phyloP scores from a whole-genome alignment of 1,140 invertebrate genomes.

The Drosophila bifasciata region DNA sequence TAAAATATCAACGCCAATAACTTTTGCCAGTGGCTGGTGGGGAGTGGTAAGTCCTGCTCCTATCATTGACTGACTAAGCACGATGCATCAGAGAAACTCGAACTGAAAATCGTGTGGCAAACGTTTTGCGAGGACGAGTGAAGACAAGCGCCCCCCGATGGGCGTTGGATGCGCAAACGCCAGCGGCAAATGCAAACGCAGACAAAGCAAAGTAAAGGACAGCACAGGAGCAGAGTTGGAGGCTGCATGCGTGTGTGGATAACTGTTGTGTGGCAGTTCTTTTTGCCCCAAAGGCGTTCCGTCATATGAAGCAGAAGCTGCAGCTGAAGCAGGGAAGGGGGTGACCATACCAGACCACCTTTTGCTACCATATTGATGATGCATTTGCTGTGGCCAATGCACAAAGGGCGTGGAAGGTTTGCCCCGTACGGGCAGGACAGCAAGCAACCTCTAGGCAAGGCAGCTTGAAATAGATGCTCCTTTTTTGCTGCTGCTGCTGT shows the following conservation, averaged over 20 bases:
- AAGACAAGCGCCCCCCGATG: slow-evolving; percentile 17
- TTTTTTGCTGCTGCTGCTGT: slow-evolving; percentile 44
- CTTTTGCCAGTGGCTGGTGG: slow-evolving; percentile 35
- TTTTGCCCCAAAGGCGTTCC: slow-evolving; percentile 43
- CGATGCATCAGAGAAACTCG: slow-evolving; percentile 40
- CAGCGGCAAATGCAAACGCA: slow-evolving; percentile 43
- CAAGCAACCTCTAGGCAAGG: slow-evolving; percentile 15
- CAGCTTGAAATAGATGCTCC: slow-evolving; percentile 37
- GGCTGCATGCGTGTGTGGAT: slow-evolving; percentile 43
- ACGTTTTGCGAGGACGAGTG: slow-evolving; percentile 13
- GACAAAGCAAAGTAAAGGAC: slow-evolving; percentile 45
- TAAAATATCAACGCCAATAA: slow-evolving; percentile 63
- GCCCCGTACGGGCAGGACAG: slow-evolving; percentile 19
- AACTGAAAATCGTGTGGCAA: slow-evolving; percentile 38
- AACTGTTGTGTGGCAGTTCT: slow-evolving; percentile 32
- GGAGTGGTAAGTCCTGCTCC: slow-evolving; percentile 9
- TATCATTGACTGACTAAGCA: slow-evolving; percentile 62
- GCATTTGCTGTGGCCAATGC: slow-evolving; percentile 63
- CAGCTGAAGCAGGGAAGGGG: background rate
- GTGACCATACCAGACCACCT: too few relatives aligned
- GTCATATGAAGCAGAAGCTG: slow-evolving; percentile 6
- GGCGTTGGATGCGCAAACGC: slow-evolving; percentile 24
- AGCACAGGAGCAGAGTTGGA: background rate
- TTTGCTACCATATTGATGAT: slow-evolving; percentile 68
- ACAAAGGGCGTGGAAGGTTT: slow-evolving; percentile 24